These are phyloP conservation scores for Manduca sexta DNA, from an alignment of 1,140 invertebrate genomes.

Conservation along the genomic window DNA sequence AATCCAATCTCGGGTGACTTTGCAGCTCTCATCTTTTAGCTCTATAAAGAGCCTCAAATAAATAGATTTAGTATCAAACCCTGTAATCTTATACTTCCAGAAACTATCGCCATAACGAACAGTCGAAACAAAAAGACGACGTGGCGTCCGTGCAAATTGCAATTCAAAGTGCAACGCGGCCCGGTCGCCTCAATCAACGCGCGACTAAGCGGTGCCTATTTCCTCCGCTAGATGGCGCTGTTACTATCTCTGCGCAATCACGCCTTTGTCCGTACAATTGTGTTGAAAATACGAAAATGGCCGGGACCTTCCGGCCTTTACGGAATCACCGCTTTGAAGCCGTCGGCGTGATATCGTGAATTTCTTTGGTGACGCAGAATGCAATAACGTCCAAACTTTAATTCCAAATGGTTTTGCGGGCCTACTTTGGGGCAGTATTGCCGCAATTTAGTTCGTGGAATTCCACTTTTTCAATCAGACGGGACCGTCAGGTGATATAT, in stretches of 20 bases:
- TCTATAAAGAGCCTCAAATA: too few species aligned
- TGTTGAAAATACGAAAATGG: conserved; percentile 25
- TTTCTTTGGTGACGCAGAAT: conserved; percentile 54
- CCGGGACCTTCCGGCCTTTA: conserved; percentile 45
- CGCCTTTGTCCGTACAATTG: conserved; percentile 35
- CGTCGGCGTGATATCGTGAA: conserved; percentile 37
- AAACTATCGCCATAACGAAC: too few species aligned
- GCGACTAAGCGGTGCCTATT: conserved; percentile 53
- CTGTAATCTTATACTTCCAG: too few species aligned
- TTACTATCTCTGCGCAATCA: conserved; percentile 48
- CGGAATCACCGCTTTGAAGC: conserved; percentile 2
- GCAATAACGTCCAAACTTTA: conserved; percentile 39
- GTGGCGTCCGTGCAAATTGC: conserved; percentile 8
- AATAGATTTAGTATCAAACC: too few species aligned
- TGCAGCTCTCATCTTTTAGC: too few species aligned
- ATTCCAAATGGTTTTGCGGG: conserved; percentile 13
- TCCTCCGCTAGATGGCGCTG: conserved; percentile 58
- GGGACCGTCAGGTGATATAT: neutral
- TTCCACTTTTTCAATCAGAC: conserved; percentile 2
- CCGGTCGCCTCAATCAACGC: conserved; percentile 27
- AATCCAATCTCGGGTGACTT: too few species aligned
- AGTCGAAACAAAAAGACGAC: neutral
- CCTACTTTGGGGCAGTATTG: conserved; percentile 3
- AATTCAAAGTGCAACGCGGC: conserved; percentile 7
- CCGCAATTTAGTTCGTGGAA: conserved; percentile 4